Conservation (phyloP, 2,113 vertebrate genomes). For the Rafetus swinhoei region DNA sequence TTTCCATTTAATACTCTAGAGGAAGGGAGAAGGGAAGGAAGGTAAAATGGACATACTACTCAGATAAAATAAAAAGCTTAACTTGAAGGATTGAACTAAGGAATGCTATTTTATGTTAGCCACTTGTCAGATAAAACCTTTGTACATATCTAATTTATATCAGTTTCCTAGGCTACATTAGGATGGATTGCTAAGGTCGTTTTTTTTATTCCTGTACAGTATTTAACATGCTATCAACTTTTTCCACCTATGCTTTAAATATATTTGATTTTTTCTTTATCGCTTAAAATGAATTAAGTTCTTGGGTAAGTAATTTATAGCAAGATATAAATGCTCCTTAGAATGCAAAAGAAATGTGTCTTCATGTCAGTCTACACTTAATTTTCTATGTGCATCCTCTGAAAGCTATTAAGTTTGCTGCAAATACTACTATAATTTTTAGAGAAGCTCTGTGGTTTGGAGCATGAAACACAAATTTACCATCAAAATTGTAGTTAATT, state of each 20-base stretch:
- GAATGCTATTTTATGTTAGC: not conserved
- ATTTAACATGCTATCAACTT: not conserved
- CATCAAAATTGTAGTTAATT: not conserved
- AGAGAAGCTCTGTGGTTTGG: not conserved
- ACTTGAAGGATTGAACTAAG: not conserved
- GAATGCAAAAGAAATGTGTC: rapidly evolving
- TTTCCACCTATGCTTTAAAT: not conserved
- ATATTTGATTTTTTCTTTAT: not conserved
- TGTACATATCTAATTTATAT: not conserved
- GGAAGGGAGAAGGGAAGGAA: not conserved
- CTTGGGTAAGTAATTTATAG: not conserved
- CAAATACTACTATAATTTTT: not conserved
- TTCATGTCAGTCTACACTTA: not conserved
- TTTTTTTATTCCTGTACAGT: rapidly evolving
- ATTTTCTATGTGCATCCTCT: not conserved
- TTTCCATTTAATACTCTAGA: not conserved
- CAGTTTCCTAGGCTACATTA: not conserved
- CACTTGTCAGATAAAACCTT: not conserved
- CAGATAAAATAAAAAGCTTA: not conserved
- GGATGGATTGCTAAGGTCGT: not conserved
- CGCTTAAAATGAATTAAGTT: not conserved
- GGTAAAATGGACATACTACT: not conserved
- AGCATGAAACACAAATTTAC: not conserved
- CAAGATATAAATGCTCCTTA: rapidly evolving
- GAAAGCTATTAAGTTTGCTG: not conserved